phyloP scores from a whole-genome alignment of 2,797 vertebrate genomes.

The Odontamblyopus lacepedii region DNA sequence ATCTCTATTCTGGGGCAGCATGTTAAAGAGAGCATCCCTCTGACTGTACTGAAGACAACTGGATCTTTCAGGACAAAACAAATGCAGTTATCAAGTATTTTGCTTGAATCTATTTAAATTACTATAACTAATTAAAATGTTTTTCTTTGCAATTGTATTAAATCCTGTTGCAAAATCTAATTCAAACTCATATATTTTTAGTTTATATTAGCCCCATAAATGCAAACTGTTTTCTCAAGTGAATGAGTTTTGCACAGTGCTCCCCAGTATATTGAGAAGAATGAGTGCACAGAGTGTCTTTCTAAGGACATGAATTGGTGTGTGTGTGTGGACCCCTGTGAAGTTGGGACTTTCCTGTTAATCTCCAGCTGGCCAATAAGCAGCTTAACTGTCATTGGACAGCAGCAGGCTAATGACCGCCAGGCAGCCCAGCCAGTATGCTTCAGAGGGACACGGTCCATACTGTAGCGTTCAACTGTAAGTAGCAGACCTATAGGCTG shows the following conservation, averaged over 20 bases:
- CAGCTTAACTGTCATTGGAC: constrained; percentile 74
- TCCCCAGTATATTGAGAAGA: not conserved
- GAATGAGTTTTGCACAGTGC: not conserved
- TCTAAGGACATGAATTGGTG: constrained; percentile 24
- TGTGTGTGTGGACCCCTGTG: constrained; percentile 55
- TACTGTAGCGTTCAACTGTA: not conserved
- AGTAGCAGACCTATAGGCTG: not conserved
- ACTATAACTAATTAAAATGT: not conserved
- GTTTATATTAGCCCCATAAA: not conserved
- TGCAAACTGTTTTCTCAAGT: not conserved
- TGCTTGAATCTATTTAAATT: not conserved
- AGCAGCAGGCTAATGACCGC: constrained; percentile 54
- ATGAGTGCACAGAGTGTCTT: not conserved
- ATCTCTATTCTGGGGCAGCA: too few species aligned
- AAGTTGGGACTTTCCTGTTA: constrained; percentile 71
- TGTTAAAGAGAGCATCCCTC: not conserved
- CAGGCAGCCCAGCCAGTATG: constrained; percentile 37
- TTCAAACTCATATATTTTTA: not conserved
- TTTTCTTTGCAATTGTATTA: not conserved
- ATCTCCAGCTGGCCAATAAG: constrained; percentile 78
- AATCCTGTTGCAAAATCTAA: not conserved
- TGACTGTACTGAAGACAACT: not conserved
- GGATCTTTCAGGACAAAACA: not conserved
- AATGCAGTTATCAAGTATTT: not conserved
- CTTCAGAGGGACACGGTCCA: constrained; percentile 14